Conservation (phyloP, 1,140 invertebrate genomes). For the Gonioctena quinquepunctata region DNA sequence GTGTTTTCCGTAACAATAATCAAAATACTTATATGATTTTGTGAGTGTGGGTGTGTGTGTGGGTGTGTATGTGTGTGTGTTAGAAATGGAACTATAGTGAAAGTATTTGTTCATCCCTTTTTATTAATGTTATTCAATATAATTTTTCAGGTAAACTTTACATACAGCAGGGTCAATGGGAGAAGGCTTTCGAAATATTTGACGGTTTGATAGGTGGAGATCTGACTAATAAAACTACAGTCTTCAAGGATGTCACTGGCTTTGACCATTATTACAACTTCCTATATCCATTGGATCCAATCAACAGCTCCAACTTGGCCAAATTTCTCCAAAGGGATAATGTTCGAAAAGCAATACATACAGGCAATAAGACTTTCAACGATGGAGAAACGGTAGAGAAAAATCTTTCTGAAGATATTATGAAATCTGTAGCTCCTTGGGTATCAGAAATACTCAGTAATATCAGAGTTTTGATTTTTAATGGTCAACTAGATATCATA, state of each 20-base stretch:
- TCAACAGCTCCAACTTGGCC: constrained; percentile 53
- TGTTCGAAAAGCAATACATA: constrained; percentile 59
- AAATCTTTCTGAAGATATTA: constrained; percentile 76
- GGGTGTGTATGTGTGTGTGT: no score
- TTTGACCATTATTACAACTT: constrained; percentile 73
- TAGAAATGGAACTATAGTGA: no score
- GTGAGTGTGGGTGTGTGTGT: no score
- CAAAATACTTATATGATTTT: no score
- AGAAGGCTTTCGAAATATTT: constrained; percentile 67
- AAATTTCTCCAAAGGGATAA: constrained; percentile 63
- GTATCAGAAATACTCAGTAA: constrained; percentile 69
- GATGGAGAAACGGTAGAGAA: constrained; percentile 60
- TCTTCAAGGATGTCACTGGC: constrained; percentile 72
- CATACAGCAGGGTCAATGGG: constrained; percentile 66
- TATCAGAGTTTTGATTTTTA: constrained; percentile 74
- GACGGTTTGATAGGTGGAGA: constrained; percentile 70
- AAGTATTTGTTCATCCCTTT: no score
- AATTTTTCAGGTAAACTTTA: constrained; percentile 54
- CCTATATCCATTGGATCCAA: constrained; percentile 58
- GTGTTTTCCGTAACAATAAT: no score
- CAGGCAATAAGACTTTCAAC: constrained; percentile 59
- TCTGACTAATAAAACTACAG: constrained; percentile 57
- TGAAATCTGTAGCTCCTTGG: constrained; percentile 77
- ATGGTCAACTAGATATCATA: constrained; percentile 84
- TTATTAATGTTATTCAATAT: no score